Evolutionary conservation across 2,888 invertebrate species (phyloP), one percentile per base, ranked within the genome.

Genomic region (Salticus scenicus): DNA sequence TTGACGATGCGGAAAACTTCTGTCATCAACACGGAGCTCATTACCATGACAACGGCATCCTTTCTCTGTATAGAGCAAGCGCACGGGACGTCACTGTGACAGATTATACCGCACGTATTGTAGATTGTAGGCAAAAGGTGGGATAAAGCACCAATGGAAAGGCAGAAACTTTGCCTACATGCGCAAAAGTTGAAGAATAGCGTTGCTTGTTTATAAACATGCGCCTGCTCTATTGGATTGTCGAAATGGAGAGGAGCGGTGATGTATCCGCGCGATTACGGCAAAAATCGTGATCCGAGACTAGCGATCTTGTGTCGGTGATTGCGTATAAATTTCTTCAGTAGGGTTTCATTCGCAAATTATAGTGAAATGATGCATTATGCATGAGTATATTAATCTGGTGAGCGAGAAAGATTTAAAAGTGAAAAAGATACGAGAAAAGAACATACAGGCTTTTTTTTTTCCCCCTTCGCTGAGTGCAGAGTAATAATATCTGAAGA

Each of bases 281-380:
- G 47, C 47, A 5, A 24, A 24, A 57, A 24, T 57, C 24, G 70
- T 30, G 27, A 41, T 27, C 63, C 57, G 12, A 70, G 71, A 75
- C 75, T 71, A 71, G 70, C 37, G 73, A 14, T 30, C 51, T 76
- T 84, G 83, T 75, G 83, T 63, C 77, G 27, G 28, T 78, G 77
- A 84, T 84, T 77, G 76, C 77, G 77, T 84, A 84, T 84, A 78
- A 84, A 84, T 84, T 84, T 77, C 57, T 12, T 57, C 4, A 57
- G 4, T 24, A 17, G 57, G 66, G 31, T 74, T 74, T 41, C 17
- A 47, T 47, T 71, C 70, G 42, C 30, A 71, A 51, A 75, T 82
- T 75, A 82, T 69, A 63, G 57, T 8, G 47, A 69, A 30, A 27
- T 1, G 37, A 75, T 82, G 82, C 37, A 82, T 82, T 76, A 82